Evolutionary conservation across 2,888 invertebrate species (phyloP).

Genomic region (Protonemura montana): DNA sequence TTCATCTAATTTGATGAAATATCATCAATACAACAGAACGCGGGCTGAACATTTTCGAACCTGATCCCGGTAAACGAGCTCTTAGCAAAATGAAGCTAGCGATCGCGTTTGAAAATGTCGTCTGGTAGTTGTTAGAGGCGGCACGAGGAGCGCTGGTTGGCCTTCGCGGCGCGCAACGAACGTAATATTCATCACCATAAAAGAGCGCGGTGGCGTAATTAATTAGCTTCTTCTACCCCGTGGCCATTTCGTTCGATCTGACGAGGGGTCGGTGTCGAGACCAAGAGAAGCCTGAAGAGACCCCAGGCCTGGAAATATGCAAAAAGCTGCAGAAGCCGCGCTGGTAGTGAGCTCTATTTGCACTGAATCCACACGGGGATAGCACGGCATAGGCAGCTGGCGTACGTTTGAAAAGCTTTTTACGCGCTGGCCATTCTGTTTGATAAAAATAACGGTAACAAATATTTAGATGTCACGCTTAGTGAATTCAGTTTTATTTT

Average conservation of each 20-base stretch:
- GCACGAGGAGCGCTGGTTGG: no score
- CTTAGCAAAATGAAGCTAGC: background rate
- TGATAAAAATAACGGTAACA: background rate
- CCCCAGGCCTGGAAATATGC: background rate
- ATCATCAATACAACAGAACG: background rate
- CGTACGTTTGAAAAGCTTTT: background rate
- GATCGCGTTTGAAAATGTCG: background rate
- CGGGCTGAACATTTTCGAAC: background rate
- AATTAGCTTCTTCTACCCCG: conserved; percentile 40
- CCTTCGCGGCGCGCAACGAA: background rate
- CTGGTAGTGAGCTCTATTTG: background rate
- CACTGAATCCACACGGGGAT: background rate
- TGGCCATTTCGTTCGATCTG: background rate
- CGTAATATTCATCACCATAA: conserved; percentile 45
- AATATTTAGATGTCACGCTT: background rate
- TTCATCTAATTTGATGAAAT: background rate
- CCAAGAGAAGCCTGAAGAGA: background rate
- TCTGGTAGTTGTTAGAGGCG: background rate
- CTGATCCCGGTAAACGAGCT: background rate
- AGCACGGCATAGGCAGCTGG: no score
- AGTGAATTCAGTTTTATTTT: background rate
- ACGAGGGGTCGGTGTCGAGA: conserved; percentile 8
- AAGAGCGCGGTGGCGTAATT: conserved; percentile 44
- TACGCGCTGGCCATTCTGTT: background rate
- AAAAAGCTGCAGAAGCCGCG: background rate